Base-by-base conservation (phyloP, 1,140 invertebrate genomes). In the Nebria ingens region DNA sequence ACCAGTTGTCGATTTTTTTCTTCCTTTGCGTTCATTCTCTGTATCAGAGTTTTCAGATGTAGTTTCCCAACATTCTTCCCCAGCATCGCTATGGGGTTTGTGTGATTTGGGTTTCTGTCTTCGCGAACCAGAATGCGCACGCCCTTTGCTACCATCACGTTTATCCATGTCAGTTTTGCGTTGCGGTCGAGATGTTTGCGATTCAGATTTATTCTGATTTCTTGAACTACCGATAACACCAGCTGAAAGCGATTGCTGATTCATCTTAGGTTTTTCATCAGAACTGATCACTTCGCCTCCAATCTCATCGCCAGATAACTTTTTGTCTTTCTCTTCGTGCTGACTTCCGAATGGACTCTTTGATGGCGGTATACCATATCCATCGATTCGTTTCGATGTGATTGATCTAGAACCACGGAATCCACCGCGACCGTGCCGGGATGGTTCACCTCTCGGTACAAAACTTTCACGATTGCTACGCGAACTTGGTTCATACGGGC, bases 371-470 rank as follows among this genome's bases (percentile, higher is more conserved):
- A 85, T 85, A 0, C 86, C 85, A 68, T 87, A 88, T 13, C 81
- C 82, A 53, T 82, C 76, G 59, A 86, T 80, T 62, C 83, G 71
- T 58, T 81, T 82, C 22, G 77, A 61, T 21, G 74, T 69, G 38
- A 76, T 71, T 17, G 72, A 74, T 56, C 76, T 67, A 19, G 67
- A 61, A 25, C 76, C 64, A 6, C 75, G 67, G 2, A 77, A 67
- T 38, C 82, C 83, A 53, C 85, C 85, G 42, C 86, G 75, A 21
- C 87, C 87, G 22, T 85, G 79, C 53, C 87, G 73, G 2, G 88
- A 91, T 0, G 88, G 89, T 67, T 91, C 88, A 2, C 89, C 89
- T 13, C 87, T 78, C 0, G 87, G 89, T 11, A 86, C 82, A 72
- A 90, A 89, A 52, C 79, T 81, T 59, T 79, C 78, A 1, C 73